Evolutionary conservation across 2,797 vertebrate genomes (phyloP), one percentile per base, ranked within the genome.

Genomic region (Odontamblyopus lacepedii): DNA sequence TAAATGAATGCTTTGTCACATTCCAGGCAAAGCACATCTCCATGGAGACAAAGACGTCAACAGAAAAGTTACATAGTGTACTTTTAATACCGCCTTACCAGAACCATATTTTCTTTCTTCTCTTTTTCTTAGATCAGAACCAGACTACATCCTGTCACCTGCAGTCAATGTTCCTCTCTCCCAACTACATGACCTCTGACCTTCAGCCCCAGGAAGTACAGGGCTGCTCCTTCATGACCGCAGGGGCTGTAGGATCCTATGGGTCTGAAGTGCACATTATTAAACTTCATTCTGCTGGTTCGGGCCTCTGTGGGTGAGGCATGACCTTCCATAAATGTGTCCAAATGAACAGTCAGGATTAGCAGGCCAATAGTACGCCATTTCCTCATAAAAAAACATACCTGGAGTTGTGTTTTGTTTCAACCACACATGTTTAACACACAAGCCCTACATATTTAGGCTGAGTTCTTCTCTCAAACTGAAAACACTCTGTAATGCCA

Each of bases 101-200:
- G 57, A 62, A 26, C 29, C 48, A 11, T 71, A 59, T 68, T 23
- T 26, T 75, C 15, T 5, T 12, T 62, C 11, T 44, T 11, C 13
- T 44, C 44, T 1, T 74, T 26, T 30, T 60, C 26, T 60, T 60
- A 92, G 94, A 95, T 85, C 70, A 84, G 19, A 86, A 75, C 5
- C 80, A 89, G 78, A 87, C 92, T 11, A 84, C 75, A 4, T 81
- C 75, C 66, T 95, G 94, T 77, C 87, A 73, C 62, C 86, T 95
- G 70, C 85, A 91, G 84, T 77, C 93, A 65, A 79, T 86, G 69
- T 94, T 94, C 78, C 72, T 93, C 48, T 95, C 93, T 16, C 88
- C 80, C 23, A 92, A 86, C 73, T 94, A 94, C 82, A 73, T 93
- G 85, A 90, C 85, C 64, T 94, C 94, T 55, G 91, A 94, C 80